phyloP scores from a whole-genome alignment of 2,797 vertebrate genomes.

The Melanotaenia nigrans region DNA sequence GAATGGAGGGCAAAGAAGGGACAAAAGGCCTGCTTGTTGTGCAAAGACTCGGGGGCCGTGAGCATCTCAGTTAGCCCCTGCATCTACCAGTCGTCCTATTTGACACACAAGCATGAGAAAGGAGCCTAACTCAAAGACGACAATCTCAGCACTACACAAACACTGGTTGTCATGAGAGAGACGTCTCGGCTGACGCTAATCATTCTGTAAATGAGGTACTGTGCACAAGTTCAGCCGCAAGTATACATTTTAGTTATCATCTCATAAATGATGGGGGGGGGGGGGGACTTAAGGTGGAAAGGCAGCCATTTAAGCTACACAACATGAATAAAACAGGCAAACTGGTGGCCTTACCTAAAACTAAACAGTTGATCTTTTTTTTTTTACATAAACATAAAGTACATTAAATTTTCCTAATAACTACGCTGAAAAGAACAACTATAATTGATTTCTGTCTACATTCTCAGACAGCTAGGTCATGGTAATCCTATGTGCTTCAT shows the following conservation, averaged over 20 bases:
- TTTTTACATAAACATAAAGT: not conserved
- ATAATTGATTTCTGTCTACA: not conserved
- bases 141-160: conserved; percentile 45
- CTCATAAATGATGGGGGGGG: not conserved
- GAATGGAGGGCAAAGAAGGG: conserved; percentile 55
- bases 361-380: not conserved
- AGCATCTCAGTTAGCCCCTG: conserved; percentile 56
- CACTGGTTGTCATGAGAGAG: conserved; percentile 50
- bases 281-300: conserved; percentile 4
- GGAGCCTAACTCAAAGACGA: conserved; percentile 38
- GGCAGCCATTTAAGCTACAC: not conserved
- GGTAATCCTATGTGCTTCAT: not conserved
- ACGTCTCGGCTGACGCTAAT: conserved; percentile 35
- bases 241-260: not conserved
- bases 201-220: conserved; percentile 44
- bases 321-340: not conserved
- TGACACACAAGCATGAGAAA: conserved; percentile 57
- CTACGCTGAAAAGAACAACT: not conserved
- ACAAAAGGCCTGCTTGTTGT: conserved; percentile 80
- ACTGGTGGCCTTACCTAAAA: not conserved
- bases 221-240: conserved; percentile 23
- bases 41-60: conserved; percentile 50
- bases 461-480: not conserved
- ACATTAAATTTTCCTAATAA: not conserved
- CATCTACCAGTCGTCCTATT: conserved; percentile 52